phyloP scores from a whole-genome alignment of 2,888 invertebrate genomes.

The Drepanosiphum platanoidis region DNA sequence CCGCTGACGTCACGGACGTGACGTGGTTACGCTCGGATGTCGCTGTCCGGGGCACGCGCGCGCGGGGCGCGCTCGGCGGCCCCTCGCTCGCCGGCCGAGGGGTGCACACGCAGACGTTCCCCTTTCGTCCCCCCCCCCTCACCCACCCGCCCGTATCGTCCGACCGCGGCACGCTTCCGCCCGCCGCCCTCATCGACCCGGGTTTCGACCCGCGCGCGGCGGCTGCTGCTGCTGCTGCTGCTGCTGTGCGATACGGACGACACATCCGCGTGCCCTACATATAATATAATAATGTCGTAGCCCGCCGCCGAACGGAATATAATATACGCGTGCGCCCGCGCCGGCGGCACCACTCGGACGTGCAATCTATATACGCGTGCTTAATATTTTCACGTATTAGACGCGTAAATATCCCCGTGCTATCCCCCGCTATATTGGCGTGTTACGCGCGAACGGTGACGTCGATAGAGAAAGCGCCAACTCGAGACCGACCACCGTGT shows the following conservation, averaged over 20 bases:
- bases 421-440: no score
- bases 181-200: conserved; percentile 21
- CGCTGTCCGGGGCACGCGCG: conserved; percentile 29
- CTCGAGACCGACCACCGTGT: no score
- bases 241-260: neutral
- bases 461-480: no score
- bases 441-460: no score
- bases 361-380: no score
- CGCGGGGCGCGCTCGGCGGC: neutral
- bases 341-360: neutral
- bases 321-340: neutral
- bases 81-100: neutral
- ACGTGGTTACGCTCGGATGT: conserved; percentile 47
- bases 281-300: conserved; percentile 1
- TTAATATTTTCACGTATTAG: no score
- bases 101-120: neutral
- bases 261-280: conserved; percentile 46
- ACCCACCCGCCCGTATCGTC: neutral
- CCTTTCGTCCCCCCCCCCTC: neutral
- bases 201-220: conserved; percentile 39
- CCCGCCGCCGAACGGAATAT: neutral
- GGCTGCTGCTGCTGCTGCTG: no score
- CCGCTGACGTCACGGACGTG: conserved; percentile 57
- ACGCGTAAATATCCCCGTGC: no score
- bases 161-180: neutral